Conservation (phyloP, 64 coral and sea anemone species). For the Actinia equina region DNA sequence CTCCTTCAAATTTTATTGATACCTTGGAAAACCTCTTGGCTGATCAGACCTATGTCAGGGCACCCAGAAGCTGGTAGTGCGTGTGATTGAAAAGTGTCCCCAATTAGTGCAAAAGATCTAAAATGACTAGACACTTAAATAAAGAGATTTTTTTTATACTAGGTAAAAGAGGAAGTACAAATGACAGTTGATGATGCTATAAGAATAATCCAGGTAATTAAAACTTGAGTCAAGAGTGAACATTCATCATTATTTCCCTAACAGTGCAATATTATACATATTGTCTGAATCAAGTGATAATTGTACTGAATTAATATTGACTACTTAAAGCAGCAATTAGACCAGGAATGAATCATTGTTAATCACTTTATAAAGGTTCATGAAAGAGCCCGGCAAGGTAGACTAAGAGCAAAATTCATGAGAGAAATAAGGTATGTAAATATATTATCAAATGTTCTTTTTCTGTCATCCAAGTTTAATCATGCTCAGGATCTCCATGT, state of each 20-base stretch:
- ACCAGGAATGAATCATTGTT: background rate
- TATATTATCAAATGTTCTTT: background rate
- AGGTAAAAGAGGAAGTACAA: conserved; percentile 92
- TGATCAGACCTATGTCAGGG: no score
- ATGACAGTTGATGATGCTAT: conserved; percentile 97
- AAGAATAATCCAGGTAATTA: conserved; percentile 79
- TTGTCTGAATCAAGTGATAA: background rate
- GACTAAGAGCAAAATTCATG: conserved; percentile 98
- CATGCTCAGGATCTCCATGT: background rate
- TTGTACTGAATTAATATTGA: background rate
- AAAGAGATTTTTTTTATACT: background rate
- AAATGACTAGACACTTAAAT: no score
- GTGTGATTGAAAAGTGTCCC: no score
- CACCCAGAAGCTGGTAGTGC: no score
- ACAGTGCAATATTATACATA: no score
- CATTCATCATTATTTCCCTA: no score
- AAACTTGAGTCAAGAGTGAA: no score
- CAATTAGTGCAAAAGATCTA: no score
- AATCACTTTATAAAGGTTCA: conserved; percentile 49
- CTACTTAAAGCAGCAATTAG: background rate
- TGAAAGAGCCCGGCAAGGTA: conserved; percentile 93
- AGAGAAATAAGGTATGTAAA: conserved; percentile 88
- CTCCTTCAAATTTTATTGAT: no score
- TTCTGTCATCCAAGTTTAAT: no score
- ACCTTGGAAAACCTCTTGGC: no score